Base-by-base conservation (phyloP, 2,888 invertebrate genomes). In the Anthophora plumipes region DNA sequence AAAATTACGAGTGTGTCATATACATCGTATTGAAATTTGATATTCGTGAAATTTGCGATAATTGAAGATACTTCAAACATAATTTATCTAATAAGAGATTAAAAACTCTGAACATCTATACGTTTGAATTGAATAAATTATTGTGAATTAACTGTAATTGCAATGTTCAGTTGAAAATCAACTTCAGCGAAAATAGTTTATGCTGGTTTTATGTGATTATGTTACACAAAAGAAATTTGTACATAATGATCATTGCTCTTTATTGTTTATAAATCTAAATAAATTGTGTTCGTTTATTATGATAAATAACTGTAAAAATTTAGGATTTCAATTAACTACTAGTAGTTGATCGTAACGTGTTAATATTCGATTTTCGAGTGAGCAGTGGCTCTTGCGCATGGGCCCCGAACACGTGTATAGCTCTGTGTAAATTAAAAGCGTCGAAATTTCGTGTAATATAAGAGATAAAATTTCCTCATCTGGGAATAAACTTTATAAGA, bases 21-120 rank as follows among this genome's bases (percentile, higher is more conserved):
- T 60, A 59, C 54, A 48, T 55, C 39, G 20, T 5, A 8, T 60
- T 66, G n/a, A 4, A 70, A 71, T 66, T 61, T 25, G n/a, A 39
- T 22, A 25, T 43, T 50, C 12, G 9, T 48, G 9, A 3, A 8
- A 48, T 46, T 25, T 39, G 14, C 12, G 37, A 48, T 43, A 54
- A 55, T 67, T 67, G 12, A 9, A 7, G 20, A 39, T 52, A 20
- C 11, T 61, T n/a, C 12, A 1, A 43, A 37, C n/a, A 31, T 61
- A 20, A 25, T 7, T 25, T 37, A 25, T 54, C 14, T 20, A 37
- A 9, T 22, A 20, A 4, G 1, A 20, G 5, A 46, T 39, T 37
- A 17, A 17, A 57, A 22, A 52, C 20, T 39, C 20, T 20, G 11
- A 31, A 22, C 46, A 61, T 7, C 14, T 52, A 37, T 5, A 3